Percentiles rank a stretch among this genome's conserved stretches.
These are phyloP conservation scores for Picathartes gymnocephalus DNA, from an alignment of 2,113 vertebrate species.

Conservation along the genomic window DNA sequence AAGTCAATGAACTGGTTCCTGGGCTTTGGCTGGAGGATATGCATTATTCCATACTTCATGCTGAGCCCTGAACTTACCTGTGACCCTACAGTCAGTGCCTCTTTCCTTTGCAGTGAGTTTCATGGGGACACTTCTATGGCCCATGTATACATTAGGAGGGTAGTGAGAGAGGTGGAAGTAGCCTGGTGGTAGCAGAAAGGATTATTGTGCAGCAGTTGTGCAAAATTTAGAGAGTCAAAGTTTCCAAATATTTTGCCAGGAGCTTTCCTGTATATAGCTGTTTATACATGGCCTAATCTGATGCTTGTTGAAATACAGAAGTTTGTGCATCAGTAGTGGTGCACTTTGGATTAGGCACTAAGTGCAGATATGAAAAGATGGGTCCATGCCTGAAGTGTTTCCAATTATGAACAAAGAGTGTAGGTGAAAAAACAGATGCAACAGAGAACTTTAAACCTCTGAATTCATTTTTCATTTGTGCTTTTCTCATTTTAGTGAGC, in stretches of 20 bases:
- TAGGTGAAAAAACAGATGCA: not conserved
- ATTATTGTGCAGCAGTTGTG: not conserved
- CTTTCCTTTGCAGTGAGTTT: not conserved
- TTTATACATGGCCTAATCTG: not conserved
- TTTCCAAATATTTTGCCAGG: not conserved
- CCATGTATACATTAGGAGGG: not conserved
- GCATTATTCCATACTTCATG: not conserved
- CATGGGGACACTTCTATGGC: too few relatives aligned
- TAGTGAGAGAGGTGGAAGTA: not conserved
- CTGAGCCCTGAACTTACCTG: accelerated
- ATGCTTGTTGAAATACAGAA: not conserved
- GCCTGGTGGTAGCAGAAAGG: not conserved
- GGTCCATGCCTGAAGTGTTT: not conserved
- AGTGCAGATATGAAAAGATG: not conserved
- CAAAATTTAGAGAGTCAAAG: not conserved
- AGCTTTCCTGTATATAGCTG: not conserved
- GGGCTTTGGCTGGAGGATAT: not conserved
- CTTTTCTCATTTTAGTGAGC: not conserved
- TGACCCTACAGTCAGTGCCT: not conserved
- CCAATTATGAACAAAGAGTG: not conserved
- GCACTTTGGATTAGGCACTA: not conserved
- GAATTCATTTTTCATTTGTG: not conserved
- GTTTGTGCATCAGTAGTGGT: not conserved
- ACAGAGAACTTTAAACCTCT: not conserved
- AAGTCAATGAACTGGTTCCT: not conserved